Conservation (phyloP, 2,797 vertebrate genomes). For the Megaceryle alcyon region DNA sequence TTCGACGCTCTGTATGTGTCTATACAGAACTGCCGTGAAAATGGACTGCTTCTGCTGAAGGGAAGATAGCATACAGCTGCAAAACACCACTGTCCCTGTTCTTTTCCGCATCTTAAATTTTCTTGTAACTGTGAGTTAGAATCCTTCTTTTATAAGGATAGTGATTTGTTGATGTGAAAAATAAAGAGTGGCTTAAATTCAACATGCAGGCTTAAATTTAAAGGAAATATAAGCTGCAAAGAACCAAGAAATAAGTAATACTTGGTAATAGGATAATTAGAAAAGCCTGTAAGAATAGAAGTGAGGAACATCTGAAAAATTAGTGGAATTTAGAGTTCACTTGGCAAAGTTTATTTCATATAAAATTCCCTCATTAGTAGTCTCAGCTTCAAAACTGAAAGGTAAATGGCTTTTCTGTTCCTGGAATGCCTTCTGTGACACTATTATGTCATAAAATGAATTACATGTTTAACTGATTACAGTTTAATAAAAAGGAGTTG, state of each 20-base stretch:
- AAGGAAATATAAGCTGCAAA: slow-evolving; percentile 6
- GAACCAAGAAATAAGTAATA: neutral
- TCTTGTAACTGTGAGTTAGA: neutral
- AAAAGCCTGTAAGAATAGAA: neutral
- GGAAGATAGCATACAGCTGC: neutral
- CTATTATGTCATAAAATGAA: neutral
- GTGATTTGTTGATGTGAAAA: neutral
- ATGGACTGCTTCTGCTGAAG: neutral
- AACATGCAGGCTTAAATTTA: neutral
- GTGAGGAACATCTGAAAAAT: slow-evolving; percentile 3
- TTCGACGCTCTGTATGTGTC: neutral
- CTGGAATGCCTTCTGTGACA: neutral
- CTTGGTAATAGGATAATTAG: neutral
- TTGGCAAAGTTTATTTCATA: neutral
- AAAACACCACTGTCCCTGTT: neutral
- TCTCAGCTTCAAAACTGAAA: neutral
- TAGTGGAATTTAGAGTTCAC: neutral
- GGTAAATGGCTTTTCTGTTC: neutral
- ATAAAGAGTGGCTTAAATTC: neutral
- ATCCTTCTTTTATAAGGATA: neutral
- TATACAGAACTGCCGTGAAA: neutral
- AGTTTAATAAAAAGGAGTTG: neutral
- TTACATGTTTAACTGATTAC: neutral
- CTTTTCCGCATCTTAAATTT: neutral
- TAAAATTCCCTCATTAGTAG: neutral